Conservation (phyloP, 2,797 vertebrate species). For the Novumbra hubbsi region DNA sequence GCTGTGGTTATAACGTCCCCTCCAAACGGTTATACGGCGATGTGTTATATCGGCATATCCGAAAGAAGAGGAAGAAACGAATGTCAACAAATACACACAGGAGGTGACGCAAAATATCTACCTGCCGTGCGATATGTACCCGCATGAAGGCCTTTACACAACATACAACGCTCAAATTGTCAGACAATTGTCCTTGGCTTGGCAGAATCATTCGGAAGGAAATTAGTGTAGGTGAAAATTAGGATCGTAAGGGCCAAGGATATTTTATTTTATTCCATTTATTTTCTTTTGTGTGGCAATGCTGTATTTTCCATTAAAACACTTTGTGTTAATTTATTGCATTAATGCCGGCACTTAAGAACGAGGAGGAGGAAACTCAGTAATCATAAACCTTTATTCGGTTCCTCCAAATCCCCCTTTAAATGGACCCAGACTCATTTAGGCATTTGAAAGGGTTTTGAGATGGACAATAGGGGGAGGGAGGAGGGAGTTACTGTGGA, state of each 20-base stretch:
- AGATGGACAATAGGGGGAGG: conserved; percentile 21
- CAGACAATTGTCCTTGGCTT: conserved; percentile 57
- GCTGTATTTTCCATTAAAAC: conserved; percentile 23
- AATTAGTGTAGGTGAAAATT: conserved; percentile 41
- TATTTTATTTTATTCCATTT: conserved; percentile 3
- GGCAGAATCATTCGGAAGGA: conserved; percentile 17
- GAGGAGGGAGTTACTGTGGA: background rate
- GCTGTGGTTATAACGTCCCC: background rate
- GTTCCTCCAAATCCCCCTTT: conserved; percentile 30
- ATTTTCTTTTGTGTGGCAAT: conserved; percentile 29
- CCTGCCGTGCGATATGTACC: background rate
- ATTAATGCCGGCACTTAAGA: conserved; percentile 24
- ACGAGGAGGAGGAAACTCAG: conserved; percentile 32
- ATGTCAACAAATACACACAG: background rate
- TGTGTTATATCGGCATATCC: background rate
- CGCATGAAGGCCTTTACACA: background rate
- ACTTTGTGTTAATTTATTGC: conserved; percentile 29
- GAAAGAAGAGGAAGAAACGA: background rate
- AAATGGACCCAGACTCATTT: conserved; percentile 28
- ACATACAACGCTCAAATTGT: background rate
- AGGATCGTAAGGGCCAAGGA: conserved; percentile 42
- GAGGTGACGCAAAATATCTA: background rate
- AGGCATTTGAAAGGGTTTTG: conserved; percentile 41
- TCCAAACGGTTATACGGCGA: background rate
- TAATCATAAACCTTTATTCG: conserved; percentile 32